Evolutionary conservation across 1,140 invertebrate species (phyloP), one percentile per base, ranked within the genome.

Genomic region (Musca domestica): DNA sequence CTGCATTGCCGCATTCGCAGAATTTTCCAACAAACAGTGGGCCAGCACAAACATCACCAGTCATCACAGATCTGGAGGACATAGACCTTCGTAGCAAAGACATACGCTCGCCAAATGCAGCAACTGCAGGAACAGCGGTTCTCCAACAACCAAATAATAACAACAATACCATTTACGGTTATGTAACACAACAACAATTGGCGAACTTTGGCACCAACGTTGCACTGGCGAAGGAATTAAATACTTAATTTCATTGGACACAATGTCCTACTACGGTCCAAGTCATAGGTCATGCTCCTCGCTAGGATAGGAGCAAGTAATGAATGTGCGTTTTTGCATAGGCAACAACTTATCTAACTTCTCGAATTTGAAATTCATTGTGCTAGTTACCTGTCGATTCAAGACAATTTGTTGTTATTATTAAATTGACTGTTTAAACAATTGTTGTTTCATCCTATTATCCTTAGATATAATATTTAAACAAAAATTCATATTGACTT

Each of bases 181-280:
- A 65, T n/a, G 64, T 65, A 22, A 65, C 64, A 12, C 64, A 65
- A 49, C 64, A 51, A 65, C 64, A 65, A 30, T n/a, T 65, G 3
- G 64, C 64, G n/a, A 51, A 49, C 41, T 65, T 65, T 65, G 64
- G 64, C 2, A 61, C 64, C 2, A 51, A 49, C n/a, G 64, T 65
- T 14, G 64, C 64, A n/a, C 19, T 61, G 20, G 27, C 27, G 12
- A 61, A 61, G 41, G 27, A 61, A 61, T 30, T 61, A 19, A 61
- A 61, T 9, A 56, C 22, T 7, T 34, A 34, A 61, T 41, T 41
- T 12, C 6, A 10, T 7, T 9, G 27, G 27, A 9, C 9, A 3
- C 3, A 4, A 3, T 30, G 27, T 9, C 27, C 27, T 9, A 30
- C 27, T 3, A 30, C 3, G 27, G 27, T 30, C 3, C 9, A 30